phyloP scores from a whole-genome alignment of 2,797 vertebrate genomes.

The Delichon dasypus region DNA sequence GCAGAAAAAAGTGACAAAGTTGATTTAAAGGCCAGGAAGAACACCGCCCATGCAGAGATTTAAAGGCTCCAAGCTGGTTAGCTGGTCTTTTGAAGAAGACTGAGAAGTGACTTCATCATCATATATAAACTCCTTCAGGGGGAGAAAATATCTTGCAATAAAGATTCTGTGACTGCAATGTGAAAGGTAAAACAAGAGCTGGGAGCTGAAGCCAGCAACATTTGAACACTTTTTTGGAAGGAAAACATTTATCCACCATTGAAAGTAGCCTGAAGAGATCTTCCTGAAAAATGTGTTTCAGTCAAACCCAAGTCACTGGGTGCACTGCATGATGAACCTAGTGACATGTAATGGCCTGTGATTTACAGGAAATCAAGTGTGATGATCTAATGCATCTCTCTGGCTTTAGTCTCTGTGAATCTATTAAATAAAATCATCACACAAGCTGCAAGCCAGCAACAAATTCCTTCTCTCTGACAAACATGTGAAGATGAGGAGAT shows the following conservation, averaged over 20 bases:
- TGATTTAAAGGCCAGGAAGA: constrained; percentile 33
- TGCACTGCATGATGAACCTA: neutral
- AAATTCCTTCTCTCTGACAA: neutral
- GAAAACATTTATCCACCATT: neutral
- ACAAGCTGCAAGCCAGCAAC: neutral
- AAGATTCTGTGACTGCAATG: neutral
- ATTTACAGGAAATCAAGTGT: constrained; percentile 1
- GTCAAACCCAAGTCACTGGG: neutral
- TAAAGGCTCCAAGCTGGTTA: constrained; percentile 17
- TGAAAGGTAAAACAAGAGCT: neutral
- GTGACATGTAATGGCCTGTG: neutral
- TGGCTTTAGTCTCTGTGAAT: neutral
- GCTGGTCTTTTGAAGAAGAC: neutral
- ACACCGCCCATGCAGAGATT: neutral
- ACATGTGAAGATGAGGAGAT: neutral
- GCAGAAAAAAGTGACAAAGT: neutral
- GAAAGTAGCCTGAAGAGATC: constrained; percentile 21
- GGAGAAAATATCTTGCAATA: neutral
- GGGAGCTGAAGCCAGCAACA: neutral
- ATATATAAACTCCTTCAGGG: neutral
- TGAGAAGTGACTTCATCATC: constrained; percentile 3
- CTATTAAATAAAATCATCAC: constrained; percentile 5
- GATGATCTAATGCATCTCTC: neutral
- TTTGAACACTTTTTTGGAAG: neutral
- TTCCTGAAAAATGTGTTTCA: neutral